These are phyloP conservation scores for Leptopterna dolabrata DNA, from an alignment of 2,888 invertebrate species.

Conservation along the genomic window DNA sequence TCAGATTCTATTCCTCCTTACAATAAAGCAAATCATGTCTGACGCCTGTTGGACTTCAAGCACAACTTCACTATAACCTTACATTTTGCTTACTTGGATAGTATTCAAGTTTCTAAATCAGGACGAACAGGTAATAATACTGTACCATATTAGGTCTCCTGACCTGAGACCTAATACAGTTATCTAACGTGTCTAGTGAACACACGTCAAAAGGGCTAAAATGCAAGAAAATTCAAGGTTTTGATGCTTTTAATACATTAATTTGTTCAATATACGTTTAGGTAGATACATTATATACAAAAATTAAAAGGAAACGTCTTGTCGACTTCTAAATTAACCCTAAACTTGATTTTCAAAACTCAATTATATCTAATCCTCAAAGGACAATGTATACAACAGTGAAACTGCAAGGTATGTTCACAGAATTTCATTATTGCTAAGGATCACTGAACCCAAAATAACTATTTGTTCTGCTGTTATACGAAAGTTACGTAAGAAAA, in stretches of 20 bases:
- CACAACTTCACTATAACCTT: too few species aligned
- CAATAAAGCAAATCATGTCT: too few species aligned
- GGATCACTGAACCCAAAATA: not conserved
- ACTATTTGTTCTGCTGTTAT: not conserved
- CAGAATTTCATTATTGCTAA: not conserved
- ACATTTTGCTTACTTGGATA: too few species aligned
- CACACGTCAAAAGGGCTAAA: too few species aligned
- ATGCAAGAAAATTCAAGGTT: too few species aligned
- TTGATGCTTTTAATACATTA: conserved; percentile 24
- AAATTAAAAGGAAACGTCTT: not conserved
- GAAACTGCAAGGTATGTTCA: not conserved
- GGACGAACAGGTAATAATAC: too few species aligned
- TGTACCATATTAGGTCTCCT: too few species aligned
- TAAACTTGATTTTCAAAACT: not conserved
- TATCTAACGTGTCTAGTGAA: too few species aligned
- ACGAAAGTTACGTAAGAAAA: not conserved
- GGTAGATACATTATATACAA: conserved; percentile 6
- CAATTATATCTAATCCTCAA: not conserved
- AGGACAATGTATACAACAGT: not conserved
- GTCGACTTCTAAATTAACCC: not conserved
- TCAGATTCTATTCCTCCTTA: too few species aligned
- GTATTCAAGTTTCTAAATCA: too few species aligned
- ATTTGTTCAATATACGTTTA: conserved; percentile 22
- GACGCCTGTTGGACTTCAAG: too few species aligned
- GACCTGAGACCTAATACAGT: too few species aligned